Conservation (phyloP, 2,888 invertebrate species). For the Elgonia sp. region DNA sequence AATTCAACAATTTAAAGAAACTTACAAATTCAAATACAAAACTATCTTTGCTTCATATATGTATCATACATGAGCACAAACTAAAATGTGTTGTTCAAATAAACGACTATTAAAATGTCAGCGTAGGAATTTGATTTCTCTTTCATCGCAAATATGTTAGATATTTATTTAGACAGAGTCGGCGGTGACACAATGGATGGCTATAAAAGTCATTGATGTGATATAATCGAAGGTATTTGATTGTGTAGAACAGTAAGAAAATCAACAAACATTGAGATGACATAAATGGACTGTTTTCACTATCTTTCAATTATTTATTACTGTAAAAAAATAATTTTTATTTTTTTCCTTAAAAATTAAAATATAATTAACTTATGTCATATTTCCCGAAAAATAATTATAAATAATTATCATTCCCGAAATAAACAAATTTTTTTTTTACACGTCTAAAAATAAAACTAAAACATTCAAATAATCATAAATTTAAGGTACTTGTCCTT, state of each 20-base stretch:
- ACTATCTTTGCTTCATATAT: conserved; percentile 4
- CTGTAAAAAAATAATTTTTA: too few relatives aligned
- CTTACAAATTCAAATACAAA: neutral
- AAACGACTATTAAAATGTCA: conserved; percentile 65
- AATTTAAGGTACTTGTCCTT: too few relatives aligned
- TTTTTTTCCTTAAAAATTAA: too few relatives aligned
- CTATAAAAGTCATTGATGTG: conserved; percentile 47
- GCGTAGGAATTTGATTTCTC: conserved; percentile 68
- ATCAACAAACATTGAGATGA: conserved; percentile 17
- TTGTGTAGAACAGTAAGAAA: conserved; percentile 21
- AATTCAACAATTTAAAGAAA: conserved; percentile 23
- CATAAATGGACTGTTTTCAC: neutral
- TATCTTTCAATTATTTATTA: too few relatives aligned
- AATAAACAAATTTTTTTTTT: too few relatives aligned
- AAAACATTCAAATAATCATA: too few relatives aligned
- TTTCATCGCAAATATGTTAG: conserved; percentile 59
- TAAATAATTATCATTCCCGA: too few relatives aligned
- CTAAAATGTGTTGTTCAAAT: conserved; percentile 54
- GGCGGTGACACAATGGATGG: conserved; percentile 38
- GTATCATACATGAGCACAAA: neutral
- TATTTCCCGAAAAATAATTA: too few relatives aligned
- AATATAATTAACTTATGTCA: too few relatives aligned
- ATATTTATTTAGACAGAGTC: conserved; percentile 60
- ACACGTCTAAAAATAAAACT: too few relatives aligned
- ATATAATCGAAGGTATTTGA: conserved; percentile 34